A percentile compares a stretch with the other conserved stretches of the same genome.
Conservation (phyloP, 2,113 vertebrate genomes). For the Pteropus alecto region DNA sequence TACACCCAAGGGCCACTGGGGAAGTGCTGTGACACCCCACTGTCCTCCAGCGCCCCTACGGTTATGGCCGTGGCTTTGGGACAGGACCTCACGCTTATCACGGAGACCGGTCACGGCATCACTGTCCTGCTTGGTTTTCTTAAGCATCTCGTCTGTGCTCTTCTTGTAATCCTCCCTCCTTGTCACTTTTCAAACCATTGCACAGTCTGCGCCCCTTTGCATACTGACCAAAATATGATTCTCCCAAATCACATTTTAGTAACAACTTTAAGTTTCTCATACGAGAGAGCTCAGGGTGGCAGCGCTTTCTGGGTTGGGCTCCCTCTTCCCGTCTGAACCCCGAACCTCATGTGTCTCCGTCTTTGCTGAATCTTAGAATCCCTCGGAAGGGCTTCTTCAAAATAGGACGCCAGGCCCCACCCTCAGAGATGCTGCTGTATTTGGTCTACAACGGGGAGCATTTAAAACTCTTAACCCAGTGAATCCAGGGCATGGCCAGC, state of each 20-base stretch:
- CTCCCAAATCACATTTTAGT: too few species aligned
- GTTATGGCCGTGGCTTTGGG: neutral
- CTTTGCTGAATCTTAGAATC: neutral
- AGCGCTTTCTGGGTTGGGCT: neutral
- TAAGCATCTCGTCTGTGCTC: neutral
- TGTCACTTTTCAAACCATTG: neutral
- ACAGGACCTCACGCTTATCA: fast-evolving
- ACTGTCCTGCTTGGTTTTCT: neutral
- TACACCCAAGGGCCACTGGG: fast-evolving
- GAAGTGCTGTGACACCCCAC: fast-evolving
- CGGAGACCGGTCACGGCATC: fast-evolving
- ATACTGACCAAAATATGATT: too few species aligned
- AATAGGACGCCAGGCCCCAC: too few species aligned
- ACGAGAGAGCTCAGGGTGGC: neutral
- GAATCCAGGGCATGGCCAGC: neutral
- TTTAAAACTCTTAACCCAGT: neutral
- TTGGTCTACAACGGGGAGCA: neutral
- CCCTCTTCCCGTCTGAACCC: neutral
- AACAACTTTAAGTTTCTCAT: too few species aligned
- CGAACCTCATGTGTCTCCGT: neutral
- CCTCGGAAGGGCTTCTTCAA: neutral
- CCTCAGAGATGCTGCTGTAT: neutral
- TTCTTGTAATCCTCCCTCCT: neutral
- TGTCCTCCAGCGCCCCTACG: fast-evolving
- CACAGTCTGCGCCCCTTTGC: neutral